These are phyloP conservation scores for Pituophis catenifer DNA, from an alignment of 2,113 vertebrate genomes.

Conservation along the genomic window DNA sequence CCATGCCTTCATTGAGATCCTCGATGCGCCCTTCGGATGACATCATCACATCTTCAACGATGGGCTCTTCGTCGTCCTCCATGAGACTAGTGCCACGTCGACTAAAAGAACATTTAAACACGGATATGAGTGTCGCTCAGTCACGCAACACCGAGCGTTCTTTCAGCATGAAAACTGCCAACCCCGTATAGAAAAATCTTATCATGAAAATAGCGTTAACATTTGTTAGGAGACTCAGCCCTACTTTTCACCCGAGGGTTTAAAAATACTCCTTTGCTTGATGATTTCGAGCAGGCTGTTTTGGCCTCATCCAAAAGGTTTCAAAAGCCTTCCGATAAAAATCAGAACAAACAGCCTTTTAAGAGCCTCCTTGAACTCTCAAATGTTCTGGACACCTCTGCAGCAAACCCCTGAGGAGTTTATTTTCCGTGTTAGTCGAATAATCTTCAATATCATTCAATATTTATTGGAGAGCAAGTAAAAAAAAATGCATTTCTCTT, in stretches of 20 bases:
- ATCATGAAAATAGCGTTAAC: not conserved
- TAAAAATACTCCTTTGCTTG: not conserved
- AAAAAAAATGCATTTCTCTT: not conserved
- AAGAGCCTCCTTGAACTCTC: not conserved
- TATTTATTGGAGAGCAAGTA: not conserved
- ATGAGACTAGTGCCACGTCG: constrained; percentile 95
- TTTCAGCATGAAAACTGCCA: not conserved
- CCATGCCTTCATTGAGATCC: constrained; percentile 99
- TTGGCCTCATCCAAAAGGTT: not conserved
- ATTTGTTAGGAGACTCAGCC: not conserved
- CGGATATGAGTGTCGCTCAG: not conserved
- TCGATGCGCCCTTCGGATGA: constrained; percentile 98
- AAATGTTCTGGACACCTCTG: not conserved
- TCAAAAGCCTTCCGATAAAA: not conserved
- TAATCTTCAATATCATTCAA: not conserved
- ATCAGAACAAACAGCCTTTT: not conserved
- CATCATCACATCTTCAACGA: constrained; percentile 99
- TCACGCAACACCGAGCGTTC: not conserved
- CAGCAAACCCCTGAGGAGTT: not conserved
- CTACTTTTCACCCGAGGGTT: not conserved
- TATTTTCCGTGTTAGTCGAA: not conserved
- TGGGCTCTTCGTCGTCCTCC: constrained; percentile 99
- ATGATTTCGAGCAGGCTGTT: not conserved
- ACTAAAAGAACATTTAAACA: constrained; percentile 65
- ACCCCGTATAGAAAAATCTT: not conserved